Base-by-base conservation (phyloP, 2,888 invertebrate species). In the Meganola albula region DNA sequence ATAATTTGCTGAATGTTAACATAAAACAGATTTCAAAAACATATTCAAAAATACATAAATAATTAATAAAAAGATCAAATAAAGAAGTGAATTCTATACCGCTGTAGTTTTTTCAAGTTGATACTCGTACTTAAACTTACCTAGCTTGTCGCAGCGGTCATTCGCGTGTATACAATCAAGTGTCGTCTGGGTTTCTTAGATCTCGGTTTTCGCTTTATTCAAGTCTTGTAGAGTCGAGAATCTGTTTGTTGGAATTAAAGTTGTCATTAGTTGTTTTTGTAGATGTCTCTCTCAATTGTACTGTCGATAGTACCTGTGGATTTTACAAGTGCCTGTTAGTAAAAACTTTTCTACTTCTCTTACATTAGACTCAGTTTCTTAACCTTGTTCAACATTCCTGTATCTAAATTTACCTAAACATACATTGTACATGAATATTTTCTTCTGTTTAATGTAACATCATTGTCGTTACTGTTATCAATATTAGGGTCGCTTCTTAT, bases 141-240 rank as follows among this genome's bases (percentile, higher is more conserved):
- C 32, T 43, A 47, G 52, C 48, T 54, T 52, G 45, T 51, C 48
- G 48, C 44, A 49, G 47, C 49, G 60, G 53, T 56, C 59, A 61
- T 51, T 57, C 58, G 57, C 47, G 63, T 58, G 61, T 56, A 54
- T 40, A 55, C 53, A 53, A 56, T 65, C 63, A 61, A 68, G 65
- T 50, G 45, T 53, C 55, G 58, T 61, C 53, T 52, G 44, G 51
- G 45, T 53, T 51, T 46, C 46, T 52, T 50, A 53, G 46, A 53
- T 53, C 42, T 57, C 53, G 51, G 52, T 58, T 54, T 56, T 53
- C 48, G 48, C 54, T 50, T 50, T 48, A 58, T 58, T 52, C 53
- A 50, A 53, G 48, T 46, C 50, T 58, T 51, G 44, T 47, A 54
- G 51, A 54, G 53, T 45, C 39, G 35, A 57, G 47, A 52, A 44